Base-by-base conservation (phyloP, 1,140 invertebrate genomes). In the Hyles vespertilio region DNA sequence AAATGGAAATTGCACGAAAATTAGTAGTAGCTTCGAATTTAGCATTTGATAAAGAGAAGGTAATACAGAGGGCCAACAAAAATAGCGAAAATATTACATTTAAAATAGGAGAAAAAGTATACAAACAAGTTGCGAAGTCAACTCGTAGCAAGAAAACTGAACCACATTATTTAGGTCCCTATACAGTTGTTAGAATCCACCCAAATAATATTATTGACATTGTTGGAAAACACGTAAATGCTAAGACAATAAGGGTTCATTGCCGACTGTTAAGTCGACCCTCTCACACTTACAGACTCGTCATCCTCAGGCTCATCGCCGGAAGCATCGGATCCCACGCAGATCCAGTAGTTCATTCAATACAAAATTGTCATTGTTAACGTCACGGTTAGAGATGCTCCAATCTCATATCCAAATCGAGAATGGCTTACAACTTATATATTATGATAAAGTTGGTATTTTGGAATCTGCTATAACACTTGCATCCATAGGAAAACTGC, bases 101-200 rank as follows among this genome's bases (percentile, higher is more conserved):
- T 34, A 51, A 67, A 59, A 61, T 69, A 61, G 68, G 63, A 0
- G 71, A 74, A 56, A 63, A 36, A 40, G 71, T 70, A 11, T 71
- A 69, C 12, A 71, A 71, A 49, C 69, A 71, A 52, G 64, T 74
- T 36, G 69, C 64, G 7, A 74, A 74, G 59, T 65, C 64, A 12
- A 62, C 64, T 33, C 60, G 69, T 11, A 67, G 44, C 40, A 67
- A 64, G 36, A 74, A 74, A 60, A 7, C 64, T 56, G 62, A 71
- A 63, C 65, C 68, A 1, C 63, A 45, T 49, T 69, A 67, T 12
- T 43, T 65, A 70, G 65, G 71, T 1, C 71, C 68, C 0, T 73
- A 73, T 7, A 73, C 65, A 8, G 70, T 70, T 3, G 45, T 70
- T 12, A 32, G 58, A 0, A 63, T 74, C 46, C 65, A 74, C 7